Base-by-base conservation (phyloP, 2,888 invertebrate genomes). In the Drosophila robusta region DNA sequence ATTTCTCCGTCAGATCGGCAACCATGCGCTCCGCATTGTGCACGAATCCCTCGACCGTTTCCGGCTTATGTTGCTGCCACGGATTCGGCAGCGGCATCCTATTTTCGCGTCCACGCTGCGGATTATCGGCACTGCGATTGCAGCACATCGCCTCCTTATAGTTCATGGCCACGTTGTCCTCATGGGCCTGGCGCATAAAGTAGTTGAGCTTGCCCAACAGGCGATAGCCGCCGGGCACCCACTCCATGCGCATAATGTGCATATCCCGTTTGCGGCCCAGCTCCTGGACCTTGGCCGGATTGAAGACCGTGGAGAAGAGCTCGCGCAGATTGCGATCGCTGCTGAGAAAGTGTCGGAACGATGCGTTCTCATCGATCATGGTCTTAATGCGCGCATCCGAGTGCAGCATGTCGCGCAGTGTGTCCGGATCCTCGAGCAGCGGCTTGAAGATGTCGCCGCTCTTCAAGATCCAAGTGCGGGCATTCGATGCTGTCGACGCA, bases 31-130 rank as follows among this genome's bases (percentile, higher is more conserved):
- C 24, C 0, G 50, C 12, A 1, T 26, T 45, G 1, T n/a, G 12
- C 0, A 26, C 7, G 6, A 34, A 32, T 4, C 34, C 9, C 2
- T 45, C 39, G 4, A 6, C 2, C 11, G 6, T 1, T 0, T 14
- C n/a, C 8, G 29, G 0, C 1, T 45, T n/a, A 0, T 24, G 5
- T 9, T 11, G 34, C 8, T 1, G 11, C 85, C 85, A 86, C 0
- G 89, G 73, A 72, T 84, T 89, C 0, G 89, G 85, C 14, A 85
- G n/a, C 1, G 85, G 84, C 49, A 49, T 18, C 0, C 44, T 61
- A 16, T 89, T 89, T n/a, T 81, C 77, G 1, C 41, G 54, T 1
- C 89, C 87, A 4, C 72, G 81, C 39, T 86, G 85, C 0, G 75
- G 69, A 56, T 84, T 70, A 0, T 46, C 45, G 2, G 2, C 18